Conservation (phyloP, 2,113 vertebrate genomes). For the Ovis aries region DNA sequence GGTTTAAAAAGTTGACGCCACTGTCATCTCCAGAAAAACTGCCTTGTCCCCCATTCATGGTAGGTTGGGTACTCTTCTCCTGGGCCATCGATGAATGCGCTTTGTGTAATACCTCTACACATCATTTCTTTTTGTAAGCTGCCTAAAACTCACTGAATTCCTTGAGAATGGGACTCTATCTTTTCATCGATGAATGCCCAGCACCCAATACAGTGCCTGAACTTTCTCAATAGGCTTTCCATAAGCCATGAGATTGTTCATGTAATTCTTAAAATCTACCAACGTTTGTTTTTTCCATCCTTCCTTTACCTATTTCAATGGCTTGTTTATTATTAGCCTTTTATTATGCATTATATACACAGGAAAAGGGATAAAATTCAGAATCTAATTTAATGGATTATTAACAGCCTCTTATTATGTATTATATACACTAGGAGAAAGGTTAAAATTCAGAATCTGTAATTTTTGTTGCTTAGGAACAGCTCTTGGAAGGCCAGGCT, state of each 20-base stretch:
- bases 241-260: neutral
- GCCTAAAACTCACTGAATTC: neutral
- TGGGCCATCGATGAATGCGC: neutral
- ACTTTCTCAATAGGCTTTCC: neutral
- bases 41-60: neutral
- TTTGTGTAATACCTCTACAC: neutral
- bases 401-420: neutral
- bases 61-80: neutral
- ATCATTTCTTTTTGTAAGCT: neutral
- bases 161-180: neutral
- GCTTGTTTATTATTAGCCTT: neutral
- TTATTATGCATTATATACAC: neutral
- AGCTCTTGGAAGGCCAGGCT: neutral
- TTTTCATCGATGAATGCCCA: neutral
- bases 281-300: neutral
- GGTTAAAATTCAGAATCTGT: neutral
- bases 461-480: neutral
- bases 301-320: neutral
- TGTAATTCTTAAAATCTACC: neutral
- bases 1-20: neutral
- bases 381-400: neutral
- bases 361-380: neutral
- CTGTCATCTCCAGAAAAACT: neutral
- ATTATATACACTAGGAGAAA: neutral
- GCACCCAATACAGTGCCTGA: neutral